Evolutionary conservation across 2,888 invertebrate species (phyloP).

Genomic region (Alloscopus bannaensis): DNA sequence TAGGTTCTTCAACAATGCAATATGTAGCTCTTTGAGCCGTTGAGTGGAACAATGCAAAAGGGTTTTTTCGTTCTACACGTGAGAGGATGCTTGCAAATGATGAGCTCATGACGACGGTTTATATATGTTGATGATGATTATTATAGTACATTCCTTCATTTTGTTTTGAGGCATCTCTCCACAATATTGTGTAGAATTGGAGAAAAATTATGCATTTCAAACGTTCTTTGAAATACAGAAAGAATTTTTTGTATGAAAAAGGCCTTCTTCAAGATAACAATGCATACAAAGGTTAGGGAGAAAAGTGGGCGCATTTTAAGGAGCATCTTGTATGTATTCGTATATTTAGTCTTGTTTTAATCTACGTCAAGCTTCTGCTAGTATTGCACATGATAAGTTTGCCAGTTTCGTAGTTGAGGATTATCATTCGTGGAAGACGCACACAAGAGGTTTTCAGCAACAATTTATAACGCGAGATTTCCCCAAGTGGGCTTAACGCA

Average conservation of each 20-base stretch:
- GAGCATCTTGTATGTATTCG: no score
- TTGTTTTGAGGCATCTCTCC: no score
- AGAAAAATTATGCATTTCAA: constrained; percentile 35
- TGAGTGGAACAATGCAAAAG: not conserved
- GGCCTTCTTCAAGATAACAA: no score
- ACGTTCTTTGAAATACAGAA: constrained; percentile 32
- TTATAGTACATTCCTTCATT: constrained; percentile 22
- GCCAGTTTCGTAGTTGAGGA: constrained; percentile 56
- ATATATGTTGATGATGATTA: constrained; percentile 21
- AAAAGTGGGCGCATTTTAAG: constrained; percentile 55
- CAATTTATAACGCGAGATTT: no score
- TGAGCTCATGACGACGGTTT: not conserved
- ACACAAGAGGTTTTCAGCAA: not conserved
- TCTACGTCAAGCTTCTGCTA: no score
- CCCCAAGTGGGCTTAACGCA: no score
- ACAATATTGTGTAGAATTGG: constrained; percentile 25
- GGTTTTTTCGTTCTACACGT: not conserved
- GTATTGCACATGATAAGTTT: constrained; percentile 26
- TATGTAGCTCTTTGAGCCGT: no score
- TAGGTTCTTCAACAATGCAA: no score
- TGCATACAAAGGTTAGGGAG: constrained; percentile 40
- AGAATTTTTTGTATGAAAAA: no score
- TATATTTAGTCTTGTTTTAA: no score
- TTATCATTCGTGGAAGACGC: constrained; percentile 56
- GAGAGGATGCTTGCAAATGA: not conserved